A percentile compares a stretch with the other conserved stretches of the same genome.
Evolutionary conservation across 2,888 invertebrate genomes (phyloP).

Genomic region (Eledona agricola): DNA sequence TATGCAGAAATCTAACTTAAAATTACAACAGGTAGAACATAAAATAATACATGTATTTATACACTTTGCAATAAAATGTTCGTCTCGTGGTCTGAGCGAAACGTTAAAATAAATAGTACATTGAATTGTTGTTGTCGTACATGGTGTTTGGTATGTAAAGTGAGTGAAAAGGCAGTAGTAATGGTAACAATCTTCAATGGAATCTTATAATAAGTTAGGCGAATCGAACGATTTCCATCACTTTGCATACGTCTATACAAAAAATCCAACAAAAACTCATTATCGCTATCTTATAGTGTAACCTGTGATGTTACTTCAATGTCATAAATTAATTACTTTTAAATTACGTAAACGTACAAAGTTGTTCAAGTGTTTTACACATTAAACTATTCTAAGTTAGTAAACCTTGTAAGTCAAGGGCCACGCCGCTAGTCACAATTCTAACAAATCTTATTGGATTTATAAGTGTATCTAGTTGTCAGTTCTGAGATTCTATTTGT

Average conservation of each 20-base stretch:
- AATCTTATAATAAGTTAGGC: slow-evolving; percentile 23
- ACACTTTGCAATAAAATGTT: slow-evolving; percentile 44
- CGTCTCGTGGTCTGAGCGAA: slow-evolving; percentile 39
- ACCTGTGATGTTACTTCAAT: slow-evolving; percentile 37
- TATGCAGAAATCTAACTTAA: slow-evolving; percentile 40
- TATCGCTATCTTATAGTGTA: slow-evolving; percentile 36
- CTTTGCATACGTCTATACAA: slow-evolving; percentile 46
- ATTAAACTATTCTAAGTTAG: slow-evolving; percentile 54
- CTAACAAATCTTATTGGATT: slow-evolving; percentile 54
- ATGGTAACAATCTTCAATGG: slow-evolving; percentile 28
- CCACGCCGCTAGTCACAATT: slow-evolving; percentile 64
- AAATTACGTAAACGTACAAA: slow-evolving; percentile 49
- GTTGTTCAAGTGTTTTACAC: slow-evolving; percentile 54
- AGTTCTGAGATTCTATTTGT: slow-evolving; percentile 44
- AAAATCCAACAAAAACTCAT: slow-evolving; percentile 13
- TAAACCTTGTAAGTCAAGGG: slow-evolving; percentile 55
- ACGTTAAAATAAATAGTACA: slow-evolving; percentile 4
- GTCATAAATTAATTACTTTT: slow-evolving; percentile 52
- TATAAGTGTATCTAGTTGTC: slow-evolving; percentile 41
- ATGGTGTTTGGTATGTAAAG: slow-evolving; percentile 21
- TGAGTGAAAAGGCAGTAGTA: slow-evolving; percentile 26
- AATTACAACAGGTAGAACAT: slow-evolving; percentile 46
- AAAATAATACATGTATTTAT: slow-evolving; percentile 45
- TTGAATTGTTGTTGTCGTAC: not conserved
- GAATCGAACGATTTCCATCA: slow-evolving; percentile 23